Percentiles rank a stretch among this genome's conserved stretches.
Evolutionary conservation across 2,113 vertebrate genomes (phyloP).

Genomic region (Tinamus guttatus): DNA sequence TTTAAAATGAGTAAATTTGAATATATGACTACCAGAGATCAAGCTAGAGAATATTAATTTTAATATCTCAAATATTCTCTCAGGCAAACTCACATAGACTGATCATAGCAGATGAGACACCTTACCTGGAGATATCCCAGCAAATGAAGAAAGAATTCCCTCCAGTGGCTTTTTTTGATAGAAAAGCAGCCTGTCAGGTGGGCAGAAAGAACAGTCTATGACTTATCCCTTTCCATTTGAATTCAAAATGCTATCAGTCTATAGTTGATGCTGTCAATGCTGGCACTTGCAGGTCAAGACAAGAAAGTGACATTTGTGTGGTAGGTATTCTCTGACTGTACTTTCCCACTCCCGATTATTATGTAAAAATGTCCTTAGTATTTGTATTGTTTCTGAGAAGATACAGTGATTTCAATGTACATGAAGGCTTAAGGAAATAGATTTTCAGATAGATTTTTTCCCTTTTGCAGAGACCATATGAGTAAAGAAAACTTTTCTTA

Average conservation of each 20-base stretch:
- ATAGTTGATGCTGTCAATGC: neutral
- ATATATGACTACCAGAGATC: neutral
- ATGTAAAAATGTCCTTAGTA: neutral
- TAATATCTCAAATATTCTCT: neutral
- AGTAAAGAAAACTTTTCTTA: neutral
- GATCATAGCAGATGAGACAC: neutral
- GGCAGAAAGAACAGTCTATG: neutral
- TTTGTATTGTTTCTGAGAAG: neutral
- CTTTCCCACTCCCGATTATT: neutral
- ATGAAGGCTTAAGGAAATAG: neutral
- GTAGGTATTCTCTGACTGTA: neutral
- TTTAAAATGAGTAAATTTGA: neutral
- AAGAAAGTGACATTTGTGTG: neutral
- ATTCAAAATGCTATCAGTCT: neutral
- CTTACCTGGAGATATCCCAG: neutral
- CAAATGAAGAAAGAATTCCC: constrained; percentile 6
- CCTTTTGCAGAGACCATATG: neutral
- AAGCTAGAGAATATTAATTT: neutral
- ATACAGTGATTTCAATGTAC: neutral
- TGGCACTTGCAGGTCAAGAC: neutral
- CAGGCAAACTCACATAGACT: neutral
- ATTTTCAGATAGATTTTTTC: neutral
- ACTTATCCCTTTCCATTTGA: neutral
- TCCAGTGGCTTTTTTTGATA: neutral
- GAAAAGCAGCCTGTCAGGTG: neutral